Evolutionary conservation across 2,113 vertebrate genomes (phyloP).

Genomic region (Octodon degus): DNA sequence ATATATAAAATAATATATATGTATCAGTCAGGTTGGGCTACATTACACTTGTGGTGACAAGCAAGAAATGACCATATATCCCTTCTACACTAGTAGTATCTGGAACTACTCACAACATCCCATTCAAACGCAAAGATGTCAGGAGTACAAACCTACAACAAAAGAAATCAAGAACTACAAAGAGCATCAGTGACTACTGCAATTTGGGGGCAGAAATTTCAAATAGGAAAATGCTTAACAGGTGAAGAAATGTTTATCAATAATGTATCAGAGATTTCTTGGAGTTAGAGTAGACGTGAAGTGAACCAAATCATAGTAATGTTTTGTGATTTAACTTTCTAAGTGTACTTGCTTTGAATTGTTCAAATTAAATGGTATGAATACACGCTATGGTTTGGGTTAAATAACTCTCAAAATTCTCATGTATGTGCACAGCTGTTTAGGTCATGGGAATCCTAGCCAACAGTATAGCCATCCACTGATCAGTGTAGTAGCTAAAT

Average conservation of each 20-base stretch:
- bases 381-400: neutral
- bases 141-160: neutral
- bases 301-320: neutral
- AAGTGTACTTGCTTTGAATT: neutral
- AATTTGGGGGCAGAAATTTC: neutral
- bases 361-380: constrained; percentile 20
- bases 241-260: neutral
- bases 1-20: neutral
- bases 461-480: neutral
- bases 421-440: neutral
- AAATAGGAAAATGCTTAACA: neutral
- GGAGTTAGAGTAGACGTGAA: neutral
- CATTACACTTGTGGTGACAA: constrained; percentile 23
- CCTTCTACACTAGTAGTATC: constrained; percentile 18
- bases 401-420: neutral
- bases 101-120: neutral
- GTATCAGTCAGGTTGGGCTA: neutral
- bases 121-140: neutral
- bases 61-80: neutral
- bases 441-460: neutral
- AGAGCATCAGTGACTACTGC: neutral
- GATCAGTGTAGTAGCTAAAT: neutral
- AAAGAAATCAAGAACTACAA: neutral
- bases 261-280: neutral
- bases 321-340: constrained; percentile 19